Evolutionary conservation across 1,140 invertebrate genomes (phyloP).

Genomic region (Neodiprion lecontei): DNA sequence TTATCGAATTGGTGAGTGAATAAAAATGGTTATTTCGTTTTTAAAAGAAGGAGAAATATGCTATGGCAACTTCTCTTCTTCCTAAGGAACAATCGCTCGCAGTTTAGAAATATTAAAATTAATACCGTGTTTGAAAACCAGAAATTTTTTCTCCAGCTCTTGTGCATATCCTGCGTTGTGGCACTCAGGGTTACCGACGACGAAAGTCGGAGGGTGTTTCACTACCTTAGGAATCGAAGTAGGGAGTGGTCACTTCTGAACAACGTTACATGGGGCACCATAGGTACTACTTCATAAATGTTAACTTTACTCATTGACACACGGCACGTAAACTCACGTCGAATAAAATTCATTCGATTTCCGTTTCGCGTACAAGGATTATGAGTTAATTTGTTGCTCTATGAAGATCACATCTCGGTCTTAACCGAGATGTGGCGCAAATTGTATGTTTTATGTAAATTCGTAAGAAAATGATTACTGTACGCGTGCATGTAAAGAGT

Average conservation of each 20-base stretch:
- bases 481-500: too few species aligned
- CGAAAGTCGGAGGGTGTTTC: constrained; percentile 70
- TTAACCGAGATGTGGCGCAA: too few species aligned
- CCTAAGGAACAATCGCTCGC: constrained; percentile 17
- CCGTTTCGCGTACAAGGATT: not conserved
- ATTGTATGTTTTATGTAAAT: too few species aligned
- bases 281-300: constrained; percentile 61
- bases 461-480: not conserved
- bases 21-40: not conserved
- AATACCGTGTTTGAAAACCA: constrained; percentile 1
- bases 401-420: not conserved
- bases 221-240: constrained; percentile 73
- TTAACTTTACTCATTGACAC: constrained; percentile 3
- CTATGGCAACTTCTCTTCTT: constrained; percentile 14
- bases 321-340: not conserved
- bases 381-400: not conserved
- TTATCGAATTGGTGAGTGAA: constrained; percentile 64
- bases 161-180: constrained; percentile 71
- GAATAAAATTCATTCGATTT: constrained; percentile 10
- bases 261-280: constrained; percentile 74
- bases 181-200: constrained; percentile 74
- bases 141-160: constrained; percentile 59
- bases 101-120: constrained; percentile 1
- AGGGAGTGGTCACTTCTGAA: constrained; percentile 77
- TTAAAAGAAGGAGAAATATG: not conserved